phyloP scores from a whole-genome alignment of 2,113 vertebrate species.

The Sciurus niger region DNA sequence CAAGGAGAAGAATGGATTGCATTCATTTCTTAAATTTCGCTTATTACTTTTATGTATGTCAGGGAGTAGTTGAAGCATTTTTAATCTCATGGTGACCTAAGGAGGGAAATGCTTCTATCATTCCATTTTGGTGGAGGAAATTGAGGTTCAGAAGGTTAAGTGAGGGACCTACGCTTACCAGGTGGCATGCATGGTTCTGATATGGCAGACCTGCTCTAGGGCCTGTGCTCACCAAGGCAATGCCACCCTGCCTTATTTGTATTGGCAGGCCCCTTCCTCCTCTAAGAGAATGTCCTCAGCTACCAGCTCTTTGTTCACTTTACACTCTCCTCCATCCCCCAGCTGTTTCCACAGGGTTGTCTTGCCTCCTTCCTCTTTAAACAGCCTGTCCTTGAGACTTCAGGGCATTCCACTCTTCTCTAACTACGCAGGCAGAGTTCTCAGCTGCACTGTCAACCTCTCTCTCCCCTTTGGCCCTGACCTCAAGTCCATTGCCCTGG shows the following conservation, averaged over 20 bases:
- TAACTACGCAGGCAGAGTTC: neutral
- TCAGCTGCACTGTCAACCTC: neutral
- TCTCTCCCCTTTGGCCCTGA: neutral
- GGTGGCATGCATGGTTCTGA: neutral
- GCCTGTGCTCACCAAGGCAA: neutral
- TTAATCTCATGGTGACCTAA: constrained; percentile 29
- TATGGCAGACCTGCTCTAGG: neutral
- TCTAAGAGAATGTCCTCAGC: neutral
- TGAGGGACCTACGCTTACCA: neutral
- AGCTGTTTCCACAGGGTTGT: neutral
- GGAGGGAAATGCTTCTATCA: neutral
- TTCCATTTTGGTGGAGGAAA: neutral
- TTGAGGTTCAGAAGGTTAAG: neutral
- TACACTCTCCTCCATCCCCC: neutral
- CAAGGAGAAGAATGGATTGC: neutral
- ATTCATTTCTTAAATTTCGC: neutral
- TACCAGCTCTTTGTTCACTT: neutral
- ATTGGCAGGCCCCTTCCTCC: neutral
- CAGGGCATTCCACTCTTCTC: neutral
- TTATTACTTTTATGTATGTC: neutral
- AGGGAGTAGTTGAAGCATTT: constrained; percentile 16
- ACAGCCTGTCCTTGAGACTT: neutral
- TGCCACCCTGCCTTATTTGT: neutral
- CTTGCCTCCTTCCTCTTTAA: neutral
- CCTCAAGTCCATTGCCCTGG: neutral